Base-by-base conservation (phyloP, 2,797 vertebrate genomes). In the Darevskia nairensis region DNA sequence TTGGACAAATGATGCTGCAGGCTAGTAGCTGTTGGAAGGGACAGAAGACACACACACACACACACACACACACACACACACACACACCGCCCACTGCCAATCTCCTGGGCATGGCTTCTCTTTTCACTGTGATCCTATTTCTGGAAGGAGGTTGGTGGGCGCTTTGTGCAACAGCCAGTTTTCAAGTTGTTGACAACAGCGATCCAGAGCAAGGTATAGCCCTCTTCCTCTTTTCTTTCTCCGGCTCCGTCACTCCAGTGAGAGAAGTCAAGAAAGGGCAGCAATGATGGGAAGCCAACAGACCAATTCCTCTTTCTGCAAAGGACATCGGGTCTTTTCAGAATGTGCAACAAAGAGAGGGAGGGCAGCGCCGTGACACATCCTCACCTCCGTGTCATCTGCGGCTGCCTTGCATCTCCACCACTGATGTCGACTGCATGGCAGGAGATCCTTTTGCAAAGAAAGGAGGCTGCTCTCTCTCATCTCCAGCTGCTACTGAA, bases 21-120 rank as follows among this genome's bases (percentile, higher is more conserved):
- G n/a, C 80, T 81, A 88, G 10, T n/a, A 87, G 82, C 44, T 35
- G 8, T 27, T 83, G 19, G 8, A 89, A 88, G n/a, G 50, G 69
- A 68, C 50, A 75, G 74, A 41, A 74, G 23, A 80, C 41, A 29
- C 23, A 32, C 74, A 29, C 23, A 32, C 74, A 29, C 23, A 32
- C 74, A 80, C 41, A 29, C 23, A 32, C 74, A 29, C 23, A 32
- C 74, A 64, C 55, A 80, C 6, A 32, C 74, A 11, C 80, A 55
- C 50, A 55, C 50, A 55, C 66, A 15, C 32, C 59, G 6, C 72
- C 35, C 8, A 41, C 3, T 7, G 41, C 27, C 44, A 9, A 44
- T 68, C n/a, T 76, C n/a, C 32, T 17, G 21, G 11, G 25, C 35
- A 29, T 80, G 46, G 7, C 32, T 84, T 72, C 50, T 59, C 69